A percentile compares a stretch with the other conserved stretches of the same genome.
Conservation (phyloP, 1,140 invertebrate genomes). For the Sitobion miscanthi region DNA sequence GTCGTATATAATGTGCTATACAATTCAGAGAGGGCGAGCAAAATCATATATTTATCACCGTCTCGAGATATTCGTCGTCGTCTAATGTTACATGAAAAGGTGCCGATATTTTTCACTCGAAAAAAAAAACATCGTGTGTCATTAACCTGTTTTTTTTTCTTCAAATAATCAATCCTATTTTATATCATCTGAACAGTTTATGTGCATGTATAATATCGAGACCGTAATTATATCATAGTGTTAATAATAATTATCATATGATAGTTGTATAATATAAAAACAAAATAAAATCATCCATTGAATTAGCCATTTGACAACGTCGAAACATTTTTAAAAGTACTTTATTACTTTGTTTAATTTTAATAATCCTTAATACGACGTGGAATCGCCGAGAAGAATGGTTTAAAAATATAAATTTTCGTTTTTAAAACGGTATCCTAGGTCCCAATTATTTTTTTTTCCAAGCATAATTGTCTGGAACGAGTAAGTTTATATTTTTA, state of each 20-base stretch:
- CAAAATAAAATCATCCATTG: background rate
- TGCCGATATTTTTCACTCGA: background rate
- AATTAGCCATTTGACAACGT: background rate
- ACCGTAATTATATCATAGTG: background rate
- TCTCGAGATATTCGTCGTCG: background rate
- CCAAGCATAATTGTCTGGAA: constrained; percentile 23
- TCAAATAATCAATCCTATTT: background rate
- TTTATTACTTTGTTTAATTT: background rate
- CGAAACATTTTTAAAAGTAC: background rate
- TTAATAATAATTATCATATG: background rate
- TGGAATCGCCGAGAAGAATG: background rate
- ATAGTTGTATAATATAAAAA: background rate
- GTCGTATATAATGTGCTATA: background rate
- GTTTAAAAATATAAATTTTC: constrained; percentile 17
- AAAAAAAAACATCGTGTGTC: background rate
- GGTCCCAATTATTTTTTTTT: constrained; percentile 25
- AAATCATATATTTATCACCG: constrained; percentile 47
- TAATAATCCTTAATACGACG: background rate
- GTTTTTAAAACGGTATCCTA: background rate
- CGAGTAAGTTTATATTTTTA: constrained; percentile 14
- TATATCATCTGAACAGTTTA: background rate
- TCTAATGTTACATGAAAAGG: background rate
- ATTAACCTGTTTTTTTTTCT: background rate
- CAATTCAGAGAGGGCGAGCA: background rate
- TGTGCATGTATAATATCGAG: background rate